Base-by-base conservation (phyloP, 2,113 vertebrate genomes). In the Cinclus mexicanus region DNA sequence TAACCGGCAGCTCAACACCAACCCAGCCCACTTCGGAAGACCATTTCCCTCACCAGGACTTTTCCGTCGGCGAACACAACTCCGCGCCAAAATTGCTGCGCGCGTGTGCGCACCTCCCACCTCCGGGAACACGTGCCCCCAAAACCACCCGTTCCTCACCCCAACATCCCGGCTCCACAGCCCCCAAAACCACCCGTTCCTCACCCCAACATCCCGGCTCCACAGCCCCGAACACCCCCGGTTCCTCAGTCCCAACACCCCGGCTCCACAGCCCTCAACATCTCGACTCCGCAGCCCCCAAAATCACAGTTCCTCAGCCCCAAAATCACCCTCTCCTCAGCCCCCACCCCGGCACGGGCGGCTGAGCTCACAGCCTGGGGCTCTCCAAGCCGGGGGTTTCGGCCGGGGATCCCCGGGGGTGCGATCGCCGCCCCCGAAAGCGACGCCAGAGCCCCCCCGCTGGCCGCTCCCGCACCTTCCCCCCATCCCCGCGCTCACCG, bases 21-120 rank as follows among this genome's bases (percentile, higher is more conserved):
- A n/a, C 25, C 21, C 19, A 20, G 16, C 35, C 31, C 46, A 3
- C 57, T 12, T 18, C 2, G 10, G n/a, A 17, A 3, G 4, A 28
- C 17, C 17, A 56, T 46, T 23, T n/a, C 35, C 22, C 65, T 33
- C 50, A 12, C 2, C 25, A 1, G 12, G 7, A 28, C 46, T 37
- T 44, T 22, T n/a, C 25, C 28, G 65, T 29, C 52, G 2, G n/a
- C 2, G 26, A 67, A 16, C 29, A 3, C 46, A 25, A 25, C 0
- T 20, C 14, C 24, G 6, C 33, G 6, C 52, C 59, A 41, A 19
- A 60, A 4, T 10, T 6, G 1, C 39, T 4, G 9, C 1, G 12
- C 0, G 1, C 9, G 2, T 3, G 52, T 2, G 18, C 35, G 3
- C 37, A 12, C 17, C n/a, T 31, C n/a, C 59, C 12, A 19, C 56